phyloP scores from a whole-genome alignment of 2,797 vertebrate species.

The Graptemys geographica region DNA sequence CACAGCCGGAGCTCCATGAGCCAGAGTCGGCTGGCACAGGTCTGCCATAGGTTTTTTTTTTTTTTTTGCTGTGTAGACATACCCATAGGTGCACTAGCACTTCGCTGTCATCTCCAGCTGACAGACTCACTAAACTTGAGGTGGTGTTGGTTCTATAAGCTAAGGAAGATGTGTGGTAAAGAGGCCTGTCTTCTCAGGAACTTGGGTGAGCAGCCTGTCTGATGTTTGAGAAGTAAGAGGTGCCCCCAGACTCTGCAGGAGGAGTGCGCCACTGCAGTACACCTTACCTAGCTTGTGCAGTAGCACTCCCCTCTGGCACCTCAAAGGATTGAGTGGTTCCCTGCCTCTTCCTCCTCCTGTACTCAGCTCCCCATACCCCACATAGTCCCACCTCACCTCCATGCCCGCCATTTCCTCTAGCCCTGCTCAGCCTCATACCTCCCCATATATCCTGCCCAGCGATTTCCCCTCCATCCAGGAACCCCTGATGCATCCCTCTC shows the following conservation, averaged over 20 bases:
- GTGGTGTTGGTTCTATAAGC: no score
- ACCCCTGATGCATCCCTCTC: rapidly evolving
- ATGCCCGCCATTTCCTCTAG: not conserved
- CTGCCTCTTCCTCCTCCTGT: not conserved
- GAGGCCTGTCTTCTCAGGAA: no score
- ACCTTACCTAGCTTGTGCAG: not conserved
- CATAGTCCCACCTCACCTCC: not conserved
- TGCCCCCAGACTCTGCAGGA: no score
- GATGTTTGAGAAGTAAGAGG: not conserved
- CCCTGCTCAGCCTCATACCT: not conserved
- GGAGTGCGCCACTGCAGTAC: not conserved
- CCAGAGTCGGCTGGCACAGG: no score
- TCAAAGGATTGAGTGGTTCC: not conserved
- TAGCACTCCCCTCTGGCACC: no score
- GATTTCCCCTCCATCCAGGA: not conserved
- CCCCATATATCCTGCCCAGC: not conserved
- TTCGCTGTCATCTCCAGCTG: not conserved
- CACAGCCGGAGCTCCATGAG: no score
- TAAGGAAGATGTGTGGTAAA: no score
- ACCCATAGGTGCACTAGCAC: no score
- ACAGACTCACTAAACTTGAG: not conserved
- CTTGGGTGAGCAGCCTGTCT: no score
- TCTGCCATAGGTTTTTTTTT: no score
- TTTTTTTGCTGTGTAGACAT: no score
- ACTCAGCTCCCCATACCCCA: not conserved